Conservation (phyloP, 2,888 invertebrate genomes). For the Latrodectus elegans region DNA sequence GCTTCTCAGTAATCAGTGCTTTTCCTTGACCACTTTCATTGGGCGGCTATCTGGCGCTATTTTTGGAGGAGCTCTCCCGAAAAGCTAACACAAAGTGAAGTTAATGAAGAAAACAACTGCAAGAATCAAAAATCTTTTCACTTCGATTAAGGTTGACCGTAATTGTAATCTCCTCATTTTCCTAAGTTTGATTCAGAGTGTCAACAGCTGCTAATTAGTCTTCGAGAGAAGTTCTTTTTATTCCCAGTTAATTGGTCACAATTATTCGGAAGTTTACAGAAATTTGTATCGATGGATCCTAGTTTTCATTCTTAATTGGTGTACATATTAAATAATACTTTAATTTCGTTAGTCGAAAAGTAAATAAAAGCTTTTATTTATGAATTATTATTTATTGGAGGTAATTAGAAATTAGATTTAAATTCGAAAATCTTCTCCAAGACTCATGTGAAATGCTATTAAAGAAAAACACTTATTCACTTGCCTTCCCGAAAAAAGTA, state of each 20-base stretch:
- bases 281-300: too few relatives aligned
- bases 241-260: conserved; percentile 33
- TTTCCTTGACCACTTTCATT: conserved; percentile 45
- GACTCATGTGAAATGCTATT: too few relatives aligned
- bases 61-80: conserved; percentile 29
- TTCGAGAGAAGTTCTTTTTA: conserved; percentile 35
- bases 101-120: conserved; percentile 42
- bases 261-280: conserved; percentile 19
- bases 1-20: conserved; percentile 42
- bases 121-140: conserved; percentile 39
- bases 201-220: conserved; percentile 60
- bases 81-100: conserved; percentile 19
- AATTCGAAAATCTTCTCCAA: too few relatives aligned
- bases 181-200: conserved; percentile 45
- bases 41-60: conserved; percentile 21
- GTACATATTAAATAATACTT: too few relatives aligned
- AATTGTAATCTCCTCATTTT: conserved; percentile 40
- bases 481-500: too few relatives aligned
- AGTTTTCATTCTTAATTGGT: too few relatives aligned
- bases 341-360: too few relatives aligned
- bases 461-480: too few relatives aligned
- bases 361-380: too few relatives aligned
- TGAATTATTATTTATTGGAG: too few relatives aligned
- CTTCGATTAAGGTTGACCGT: conserved; percentile 52
- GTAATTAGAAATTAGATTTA: too few relatives aligned